phyloP scores from a whole-genome alignment of 2,113 vertebrate genomes.

The Oophaga pumilio region DNA sequence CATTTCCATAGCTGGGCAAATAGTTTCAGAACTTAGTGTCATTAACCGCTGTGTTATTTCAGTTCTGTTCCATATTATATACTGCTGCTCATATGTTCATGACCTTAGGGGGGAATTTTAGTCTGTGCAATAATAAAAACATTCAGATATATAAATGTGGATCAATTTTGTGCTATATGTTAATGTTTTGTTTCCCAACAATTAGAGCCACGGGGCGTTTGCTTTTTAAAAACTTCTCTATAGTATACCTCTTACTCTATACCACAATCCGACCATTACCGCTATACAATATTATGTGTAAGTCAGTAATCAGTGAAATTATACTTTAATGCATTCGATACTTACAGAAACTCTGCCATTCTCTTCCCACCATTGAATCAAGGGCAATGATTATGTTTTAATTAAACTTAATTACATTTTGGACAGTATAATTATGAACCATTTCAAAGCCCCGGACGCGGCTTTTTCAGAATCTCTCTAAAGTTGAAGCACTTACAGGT shows the following conservation, averaged over 20 bases:
- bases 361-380: conserved; percentile 23
- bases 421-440: conserved; percentile 37
- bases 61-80: neutral
- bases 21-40: neutral
- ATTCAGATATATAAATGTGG: neutral
- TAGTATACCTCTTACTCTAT: neutral
- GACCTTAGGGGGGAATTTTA: neutral
- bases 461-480: conserved; percentile 9
- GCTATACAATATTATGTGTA: conserved; percentile 22
- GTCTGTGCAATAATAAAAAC: neutral
- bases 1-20: neutral
- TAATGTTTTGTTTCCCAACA: neutral
- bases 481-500: neutral
- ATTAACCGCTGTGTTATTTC: neutral
- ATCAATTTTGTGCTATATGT: neutral
- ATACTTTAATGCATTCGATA: neutral
- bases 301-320: conserved; percentile 29
- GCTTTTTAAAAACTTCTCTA: neutral
- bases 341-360: conserved; percentile 16
- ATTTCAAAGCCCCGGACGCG: neutral
- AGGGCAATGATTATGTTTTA: conserved; percentile 45
- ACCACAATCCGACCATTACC: conserved; percentile 1
- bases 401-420: conserved; percentile 47
- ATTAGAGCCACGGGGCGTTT: neutral
- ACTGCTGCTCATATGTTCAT: neutral